Base-by-base conservation (phyloP, 2,797 vertebrate species). In the Mormyrus proboscirostris region DNA sequence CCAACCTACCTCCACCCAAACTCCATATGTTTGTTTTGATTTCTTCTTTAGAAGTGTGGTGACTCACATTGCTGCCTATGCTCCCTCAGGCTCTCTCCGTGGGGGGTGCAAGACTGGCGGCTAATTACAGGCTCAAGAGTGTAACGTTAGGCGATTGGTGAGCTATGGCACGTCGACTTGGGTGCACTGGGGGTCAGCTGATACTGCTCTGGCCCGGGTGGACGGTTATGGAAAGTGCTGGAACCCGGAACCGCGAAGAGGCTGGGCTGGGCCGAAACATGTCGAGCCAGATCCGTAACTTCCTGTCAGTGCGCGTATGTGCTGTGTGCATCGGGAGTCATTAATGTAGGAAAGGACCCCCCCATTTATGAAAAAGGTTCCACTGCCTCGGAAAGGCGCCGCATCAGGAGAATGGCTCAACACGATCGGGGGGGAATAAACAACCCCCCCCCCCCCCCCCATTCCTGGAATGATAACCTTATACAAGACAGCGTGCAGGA, bases 101-200 rank as follows among this genome's bases (percentile, higher is more conserved):
- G 59, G 90, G 92, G 90, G 25, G 89, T 88, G 90, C 90, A 91
- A 92, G 76, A 90, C 93, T 41, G 53, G 89, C 86, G 91, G 93
- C 94, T 95, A 95, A 96, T 95, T 95, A 93, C 92, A 92, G 93
- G 93, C 91, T 92, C 90, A 87, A 93, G 93, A 95, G 94, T 95
- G 95, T 95, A 95, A 95, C 94, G 93, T 94, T 94, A 95, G 94
- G 94, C 95, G 94, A 94, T 91, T 90, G 92, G 93, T 89, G 94
- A 92, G 94, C 94, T 95, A 94, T 93, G 94, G 94, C 93, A 94
- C 95, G 95, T 95, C 95, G 94, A 95, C 94, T 94, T 93, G 93
- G 93, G 94, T 92, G 94, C 94, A 95, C 94, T 90, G 53, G 94
- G 89, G 94, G 92, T 93, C 93, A 95, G 93, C 92, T 93, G 94